Evolutionary conservation across 2,113 vertebrate species (phyloP).

Genomic region (Ochotona princeps): DNA sequence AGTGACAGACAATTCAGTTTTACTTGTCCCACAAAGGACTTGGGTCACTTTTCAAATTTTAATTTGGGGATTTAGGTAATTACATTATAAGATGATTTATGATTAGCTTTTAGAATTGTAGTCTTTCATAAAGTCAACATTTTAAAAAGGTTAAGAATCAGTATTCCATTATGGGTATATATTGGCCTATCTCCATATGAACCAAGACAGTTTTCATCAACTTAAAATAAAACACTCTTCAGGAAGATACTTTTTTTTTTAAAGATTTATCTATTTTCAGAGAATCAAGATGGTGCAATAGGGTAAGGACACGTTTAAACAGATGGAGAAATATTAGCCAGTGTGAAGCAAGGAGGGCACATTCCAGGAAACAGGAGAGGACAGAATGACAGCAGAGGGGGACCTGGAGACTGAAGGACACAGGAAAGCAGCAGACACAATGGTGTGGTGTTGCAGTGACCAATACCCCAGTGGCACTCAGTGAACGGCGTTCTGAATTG

Average conservation of each 20-base stretch:
- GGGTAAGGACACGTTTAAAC: no score
- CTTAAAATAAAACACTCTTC: neutral
- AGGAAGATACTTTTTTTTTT: neutral
- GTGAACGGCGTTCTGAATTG: no score
- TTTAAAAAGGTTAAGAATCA: neutral
- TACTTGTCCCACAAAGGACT: constrained; percentile 2
- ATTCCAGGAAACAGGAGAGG: no score
- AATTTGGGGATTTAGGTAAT: neutral
- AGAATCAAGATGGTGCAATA: no score
- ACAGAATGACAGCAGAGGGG: no score
- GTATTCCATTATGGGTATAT: neutral
- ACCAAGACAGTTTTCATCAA: neutral
- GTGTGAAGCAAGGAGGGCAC: no score
- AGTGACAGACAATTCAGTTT: constrained; percentile 11
- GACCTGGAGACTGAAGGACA: no score
- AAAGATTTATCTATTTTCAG: neutral
- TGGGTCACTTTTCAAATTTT: neutral
- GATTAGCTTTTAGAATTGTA: constrained; percentile 19
- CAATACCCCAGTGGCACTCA: no score
- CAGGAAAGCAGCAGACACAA: no score
- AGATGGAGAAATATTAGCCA: no score
- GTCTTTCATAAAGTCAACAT: constrained; percentile 4
- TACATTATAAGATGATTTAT: constrained; percentile 27
- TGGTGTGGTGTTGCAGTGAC: no score
- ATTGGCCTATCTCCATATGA: neutral